Evolutionary conservation across 2,113 vertebrate species (phyloP).

Genomic region (Speoplatyrhinus poulsoni): DNA sequence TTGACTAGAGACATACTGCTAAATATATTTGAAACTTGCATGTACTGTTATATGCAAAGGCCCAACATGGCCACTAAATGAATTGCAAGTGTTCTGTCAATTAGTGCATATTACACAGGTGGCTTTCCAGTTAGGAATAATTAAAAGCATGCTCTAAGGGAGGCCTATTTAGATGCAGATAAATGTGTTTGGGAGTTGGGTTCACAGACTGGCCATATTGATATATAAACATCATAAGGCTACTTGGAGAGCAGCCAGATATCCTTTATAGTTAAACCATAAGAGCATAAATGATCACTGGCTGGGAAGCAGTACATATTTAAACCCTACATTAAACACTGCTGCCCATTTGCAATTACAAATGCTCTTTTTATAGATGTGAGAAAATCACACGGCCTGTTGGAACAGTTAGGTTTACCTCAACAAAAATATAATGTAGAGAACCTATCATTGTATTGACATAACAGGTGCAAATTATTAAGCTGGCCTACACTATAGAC

Average conservation of each 20-base stretch:
- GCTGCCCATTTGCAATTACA: slow-evolving; percentile 9
- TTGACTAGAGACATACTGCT: background rate
- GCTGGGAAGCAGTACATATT: slow-evolving; percentile 3
- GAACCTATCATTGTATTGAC: background rate
- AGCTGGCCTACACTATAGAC: too few species aligned
- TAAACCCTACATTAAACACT: slow-evolving; percentile 2
- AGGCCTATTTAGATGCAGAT: background rate
- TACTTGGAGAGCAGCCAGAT: background rate
- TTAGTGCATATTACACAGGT: background rate
- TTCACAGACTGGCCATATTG: slow-evolving; percentile 5
- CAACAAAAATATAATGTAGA: too few species aligned
- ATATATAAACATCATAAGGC: slow-evolving; percentile 5
- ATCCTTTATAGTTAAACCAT: slow-evolving; percentile 9
- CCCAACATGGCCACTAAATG: background rate
- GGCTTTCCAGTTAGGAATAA: background rate
- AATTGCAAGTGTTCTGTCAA: background rate
- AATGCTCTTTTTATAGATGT: slow-evolving; percentile 24
- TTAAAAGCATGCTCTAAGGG: background rate
- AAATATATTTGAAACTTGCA: background rate
- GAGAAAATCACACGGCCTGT: slow-evolving; percentile 37
- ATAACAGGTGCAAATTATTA: too few species aligned
- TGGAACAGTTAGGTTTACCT: slow-evolving; percentile 47
- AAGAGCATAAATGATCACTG: background rate
- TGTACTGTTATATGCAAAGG: background rate
- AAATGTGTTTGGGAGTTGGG: background rate